Base-by-base conservation (phyloP, 2,113 vertebrate species). In the Periophthalmus modestus region DNA sequence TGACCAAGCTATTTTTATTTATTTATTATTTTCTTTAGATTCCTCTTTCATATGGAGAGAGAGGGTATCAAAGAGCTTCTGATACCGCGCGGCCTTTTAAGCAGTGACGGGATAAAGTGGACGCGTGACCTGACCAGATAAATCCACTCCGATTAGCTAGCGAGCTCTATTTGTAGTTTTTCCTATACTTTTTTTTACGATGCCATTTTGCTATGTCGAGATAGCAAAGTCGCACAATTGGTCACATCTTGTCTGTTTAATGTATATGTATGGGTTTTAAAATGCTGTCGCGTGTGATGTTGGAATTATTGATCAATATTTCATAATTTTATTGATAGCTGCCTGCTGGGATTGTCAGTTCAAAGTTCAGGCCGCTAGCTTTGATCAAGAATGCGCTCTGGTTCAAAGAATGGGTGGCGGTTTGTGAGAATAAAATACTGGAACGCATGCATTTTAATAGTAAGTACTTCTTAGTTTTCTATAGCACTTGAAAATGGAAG, bases 81-180 rank as follows among this genome's bases (percentile, higher is more conserved):
- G 79, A 85, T 85, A 69, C 48, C 61, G 55, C 77, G 77, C 39
- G 46, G 62, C 76, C 74, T 79, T 89, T 90, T 76, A 58, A 78
- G 78, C 66, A 75, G 82, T 19, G 48, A 28, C 55, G 71, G 81
- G 80, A 88, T 89, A 74, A 86, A 90, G 82, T 75, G 48, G 63
- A 69, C 62, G 73, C 72, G 33, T 2, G 68, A 82, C 65, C 72
- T 63, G 73, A 85, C 71, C 84, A 79, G 82, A 89, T 86, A 84
- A 85, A 86, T 87, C 84, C 73, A 28, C 28, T 23, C 47, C 52
- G 81, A 89, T 90, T 84, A 81, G 82, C 77, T 85, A 63, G 54
- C 72, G 69, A 36, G 54, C n/a, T 69, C 55, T 36, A 73, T 77
- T 24, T 75, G 80, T 75, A 69, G 28, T 61, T 85, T 7, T 28